Evolutionary conservation across 92 coral and sea anemone genomes (phyloP).

Genomic region (Palythoa grandis): DNA sequence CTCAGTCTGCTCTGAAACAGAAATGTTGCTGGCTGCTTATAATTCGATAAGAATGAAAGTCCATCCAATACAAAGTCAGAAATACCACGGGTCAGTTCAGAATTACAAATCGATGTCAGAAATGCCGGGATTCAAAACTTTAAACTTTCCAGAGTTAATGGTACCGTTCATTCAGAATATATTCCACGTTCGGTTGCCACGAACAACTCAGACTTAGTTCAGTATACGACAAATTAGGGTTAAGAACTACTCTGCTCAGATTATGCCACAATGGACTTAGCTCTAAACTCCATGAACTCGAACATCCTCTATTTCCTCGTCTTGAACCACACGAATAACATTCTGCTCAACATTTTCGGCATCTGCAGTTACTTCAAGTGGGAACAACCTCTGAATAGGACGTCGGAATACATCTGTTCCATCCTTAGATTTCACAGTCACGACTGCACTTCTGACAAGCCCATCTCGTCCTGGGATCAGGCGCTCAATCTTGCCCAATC

Average conservation of each 20-base stretch:
- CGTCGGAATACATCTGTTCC: conserved; percentile 37
- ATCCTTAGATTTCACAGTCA: conserved; percentile 46
- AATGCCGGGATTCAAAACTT: conserved; percentile 8
- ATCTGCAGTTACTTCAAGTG: conserved; percentile 41
- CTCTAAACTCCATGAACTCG: conserved; percentile 21
- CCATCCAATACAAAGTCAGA: neutral
- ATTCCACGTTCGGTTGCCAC: neutral
- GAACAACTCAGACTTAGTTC: conserved; percentile 23
- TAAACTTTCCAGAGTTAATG: neutral
- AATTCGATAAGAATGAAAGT: no score
- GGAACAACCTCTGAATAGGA: conserved; percentile 52
- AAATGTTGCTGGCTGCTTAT: no score
- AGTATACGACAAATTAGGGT: neutral
- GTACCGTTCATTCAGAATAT: neutral
- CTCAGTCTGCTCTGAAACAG: no score
- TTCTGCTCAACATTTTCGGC: conserved; percentile 7
- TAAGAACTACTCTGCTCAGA: neutral
- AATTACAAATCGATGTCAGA: neutral
- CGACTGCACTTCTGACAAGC: conserved; percentile 49
- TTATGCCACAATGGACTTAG: neutral
- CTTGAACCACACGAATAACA: conserved; percentile 23
- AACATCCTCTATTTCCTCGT: neutral
- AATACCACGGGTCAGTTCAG: neutral
- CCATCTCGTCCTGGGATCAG: conserved; percentile 60
- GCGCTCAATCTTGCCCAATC: conserved; percentile 50